Base-by-base conservation (phyloP, 2,888 invertebrate species). In the Drosophila neutralis region DNA sequence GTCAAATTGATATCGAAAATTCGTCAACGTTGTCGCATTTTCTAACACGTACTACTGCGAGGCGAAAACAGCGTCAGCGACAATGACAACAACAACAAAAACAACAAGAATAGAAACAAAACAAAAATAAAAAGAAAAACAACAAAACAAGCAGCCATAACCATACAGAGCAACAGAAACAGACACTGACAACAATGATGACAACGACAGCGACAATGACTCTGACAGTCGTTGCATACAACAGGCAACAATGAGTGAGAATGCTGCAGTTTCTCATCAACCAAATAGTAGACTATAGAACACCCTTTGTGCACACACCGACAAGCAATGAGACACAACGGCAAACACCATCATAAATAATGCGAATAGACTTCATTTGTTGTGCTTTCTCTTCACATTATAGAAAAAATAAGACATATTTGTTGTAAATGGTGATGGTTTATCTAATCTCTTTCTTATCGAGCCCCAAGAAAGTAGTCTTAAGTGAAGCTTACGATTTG, bases 1-100 rank as follows among this genome's bases (percentile, higher is more conserved):
- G 60, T 73, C 69, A 73, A 83, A 71, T 83, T 73, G 73, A 83
- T 54, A 67, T 76, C 53, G 59, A 73, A 69, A 76, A 58, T 67
- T 71, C 64, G 67, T 65, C 58, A 69, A 76, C 70, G 65, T 63
- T 72, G 70, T 61, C 53, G 48, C 53, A 49, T 73, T 64, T 61
- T 77, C 73, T 71, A 72, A 69, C 64, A 78, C 69, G 62, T 69
- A 59, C 61, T 52, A 56, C 61, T 40, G 40, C 59, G 33, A 73
- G 40, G 24, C 57, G 42, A 49, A 65, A 38, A 33, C 58, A 64
- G 54, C 40, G 24, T 57, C 60, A 56, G 31, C 29, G 8, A 7
- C 40, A 58, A 2, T 38, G 7, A 29, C 38, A 42, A 40, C 48
- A 13, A 24, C 38, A 40, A 38, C 29, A 38, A 35, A 7, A 35